Conservation (phyloP, 1,140 invertebrate genomes). For the Leguminivora glycinivorella region DNA sequence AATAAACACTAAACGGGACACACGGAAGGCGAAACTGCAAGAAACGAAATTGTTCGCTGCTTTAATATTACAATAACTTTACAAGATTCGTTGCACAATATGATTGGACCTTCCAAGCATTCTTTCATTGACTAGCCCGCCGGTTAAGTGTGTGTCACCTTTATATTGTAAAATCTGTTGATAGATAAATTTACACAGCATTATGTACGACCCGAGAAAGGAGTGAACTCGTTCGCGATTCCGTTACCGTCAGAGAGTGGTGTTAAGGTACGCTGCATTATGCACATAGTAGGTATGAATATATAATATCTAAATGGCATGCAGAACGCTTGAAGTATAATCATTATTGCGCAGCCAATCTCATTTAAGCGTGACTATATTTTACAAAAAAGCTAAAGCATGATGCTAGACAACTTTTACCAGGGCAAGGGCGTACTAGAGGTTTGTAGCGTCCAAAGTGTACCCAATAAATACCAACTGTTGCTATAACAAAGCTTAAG, state of each 20-base stretch:
- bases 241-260: slow-evolving; percentile 70
- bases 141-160: slow-evolving; percentile 72
- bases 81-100: slow-evolving; percentile 79
- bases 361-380: slow-evolving; percentile 79
- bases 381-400: slow-evolving; percentile 79
- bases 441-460: slow-evolving; percentile 76
- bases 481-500: slow-evolving; percentile 74
- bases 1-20: slow-evolving; percentile 62
- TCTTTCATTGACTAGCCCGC: slow-evolving; percentile 68
- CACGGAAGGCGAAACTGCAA: slow-evolving; percentile 71
- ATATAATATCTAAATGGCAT: slow-evolving; percentile 80
- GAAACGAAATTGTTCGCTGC: slow-evolving; percentile 73
- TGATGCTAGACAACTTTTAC: slow-evolving; percentile 78
- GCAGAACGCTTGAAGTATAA: slow-evolving; percentile 83
- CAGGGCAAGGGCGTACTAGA: slow-evolving; percentile 76
- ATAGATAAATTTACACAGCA: slow-evolving; percentile 43
- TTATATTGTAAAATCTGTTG: slow-evolving; percentile 68
- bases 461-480: slow-evolving; percentile 76
- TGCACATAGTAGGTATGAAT: slow-evolving; percentile 77
- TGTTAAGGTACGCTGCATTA: slow-evolving; percentile 74
- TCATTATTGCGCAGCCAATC: slow-evolving; percentile 79
- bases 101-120: slow-evolving; percentile 78
- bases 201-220: slow-evolving; percentile 44
- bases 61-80: slow-evolving; percentile 79
- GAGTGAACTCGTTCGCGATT: slow-evolving; percentile 56